Evolutionary conservation across 2,797 vertebrate species (phyloP).

Genomic region (Cynopterus sphinx): DNA sequence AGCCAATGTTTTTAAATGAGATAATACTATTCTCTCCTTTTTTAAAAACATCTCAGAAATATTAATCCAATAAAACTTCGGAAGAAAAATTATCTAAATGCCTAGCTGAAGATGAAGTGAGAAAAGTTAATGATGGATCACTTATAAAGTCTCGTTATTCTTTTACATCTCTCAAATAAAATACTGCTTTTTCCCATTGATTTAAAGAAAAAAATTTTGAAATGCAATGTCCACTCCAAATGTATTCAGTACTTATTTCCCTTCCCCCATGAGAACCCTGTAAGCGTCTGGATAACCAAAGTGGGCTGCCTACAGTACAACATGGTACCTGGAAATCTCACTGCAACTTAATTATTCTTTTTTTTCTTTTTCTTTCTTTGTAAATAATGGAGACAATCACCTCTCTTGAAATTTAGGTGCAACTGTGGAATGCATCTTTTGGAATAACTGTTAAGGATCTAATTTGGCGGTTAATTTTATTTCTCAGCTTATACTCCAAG

Average conservation of each 20-base stretch:
- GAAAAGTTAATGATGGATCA: not conserved
- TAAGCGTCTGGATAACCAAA: not conserved
- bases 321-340: not conserved
- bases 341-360: not conserved
- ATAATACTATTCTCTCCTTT: not conserved
- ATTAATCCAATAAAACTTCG: not conserved
- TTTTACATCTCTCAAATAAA: conserved; percentile 20
- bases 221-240: not conserved
- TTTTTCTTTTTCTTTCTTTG: not conserved
- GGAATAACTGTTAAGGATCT: not conserved
- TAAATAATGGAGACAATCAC: not conserved
- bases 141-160: not conserved
- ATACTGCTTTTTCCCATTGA: not conserved
- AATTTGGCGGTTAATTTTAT: not conserved
- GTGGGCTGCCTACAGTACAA: not conserved
- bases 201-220: conserved; percentile 30
- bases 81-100: conserved; percentile 5
- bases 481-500: not conserved
- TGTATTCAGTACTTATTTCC: not conserved
- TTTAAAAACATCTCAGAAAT: conserved; percentile 21
- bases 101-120: not conserved
- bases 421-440: not conserved
- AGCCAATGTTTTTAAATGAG: not conserved
- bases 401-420: not conserved
- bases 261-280: not conserved